phyloP scores from a whole-genome alignment of 2,888 invertebrate species.

The Pandemis heparana region DNA sequence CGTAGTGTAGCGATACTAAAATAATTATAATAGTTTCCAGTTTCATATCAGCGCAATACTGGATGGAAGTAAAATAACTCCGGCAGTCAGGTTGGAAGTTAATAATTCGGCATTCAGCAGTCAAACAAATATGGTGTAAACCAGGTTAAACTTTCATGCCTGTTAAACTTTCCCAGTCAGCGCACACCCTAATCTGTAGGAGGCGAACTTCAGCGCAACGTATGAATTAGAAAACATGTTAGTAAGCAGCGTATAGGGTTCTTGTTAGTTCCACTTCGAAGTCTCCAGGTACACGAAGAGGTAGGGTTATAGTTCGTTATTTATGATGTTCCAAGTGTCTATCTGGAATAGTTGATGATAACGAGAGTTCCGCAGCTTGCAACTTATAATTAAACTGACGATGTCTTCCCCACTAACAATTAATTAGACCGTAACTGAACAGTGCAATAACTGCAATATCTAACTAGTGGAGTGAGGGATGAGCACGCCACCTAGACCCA shows the following conservation, averaged over 20 bases:
- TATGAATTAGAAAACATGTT: conserved; percentile 44
- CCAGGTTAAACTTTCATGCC: conserved; percentile 36
- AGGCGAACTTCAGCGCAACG: conserved; percentile 28
- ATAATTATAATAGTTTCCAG: too few relatives aligned
- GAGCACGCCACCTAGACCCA: conserved; percentile 56
- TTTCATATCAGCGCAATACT: neutral
- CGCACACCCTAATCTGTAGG: conserved; percentile 37
- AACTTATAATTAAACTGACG: conserved; percentile 74
- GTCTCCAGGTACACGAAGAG: neutral
- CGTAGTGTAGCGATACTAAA: neutral
- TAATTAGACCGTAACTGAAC: conserved; percentile 70
- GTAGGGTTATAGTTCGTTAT: conserved; percentile 36
- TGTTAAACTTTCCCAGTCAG: conserved; percentile 36
- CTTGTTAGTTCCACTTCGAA: conserved; percentile 36
- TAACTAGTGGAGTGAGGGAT: conserved; percentile 59
- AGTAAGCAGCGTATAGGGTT: conserved; percentile 23
- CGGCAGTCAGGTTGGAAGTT: neutral
- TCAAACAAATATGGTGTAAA: conserved; percentile 30
- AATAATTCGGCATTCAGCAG: conserved; percentile 15
- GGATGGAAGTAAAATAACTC: neutral
- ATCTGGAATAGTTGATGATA: conserved; percentile 44
- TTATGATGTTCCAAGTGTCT: conserved; percentile 45
- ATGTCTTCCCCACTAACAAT: conserved; percentile 67
- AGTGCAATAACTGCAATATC: conserved; percentile 61
- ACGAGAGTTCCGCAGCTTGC: conserved; percentile 50